Evolutionary conservation across 2,113 vertebrate genomes (phyloP), one percentile per base, ranked within the genome.

Genomic region (Archilochus colubris): DNA sequence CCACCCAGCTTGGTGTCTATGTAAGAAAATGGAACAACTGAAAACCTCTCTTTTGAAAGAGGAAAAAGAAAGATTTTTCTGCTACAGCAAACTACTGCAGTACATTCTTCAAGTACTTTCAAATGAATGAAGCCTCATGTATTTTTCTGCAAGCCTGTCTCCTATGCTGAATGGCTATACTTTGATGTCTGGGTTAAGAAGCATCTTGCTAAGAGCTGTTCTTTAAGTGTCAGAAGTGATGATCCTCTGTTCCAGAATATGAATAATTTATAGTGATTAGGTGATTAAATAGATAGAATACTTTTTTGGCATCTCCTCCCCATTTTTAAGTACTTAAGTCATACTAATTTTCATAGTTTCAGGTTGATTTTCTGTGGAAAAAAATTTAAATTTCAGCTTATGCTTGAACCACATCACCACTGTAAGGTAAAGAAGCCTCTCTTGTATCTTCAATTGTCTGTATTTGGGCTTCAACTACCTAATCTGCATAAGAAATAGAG

Each of bases 1-100:
- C 99, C 99, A 99, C 90, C 99, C 99, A 51, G 99, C 99, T 95
- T 99, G 99, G 92, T 99, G 99, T 93, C 99, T 99, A 69, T 20
- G n/a, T 86, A 86, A 95, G 57, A 94, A 86, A 96, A 94, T 0
- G 7, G 82, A 94, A 96, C 64, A 96, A 70, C 28, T 94, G 75
- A 94, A 63, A 91, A 61, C 19, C 25, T 74, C 66, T 88, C 75
- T 69, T 91, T 50, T 18, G 48, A 86, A 91, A 88, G 14, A 18
- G 19, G 8, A 48, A 90, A 83, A 14, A 50, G 31, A 21, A 57
- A 36, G 0, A 12, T 21, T 85, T 53, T 89, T 44, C 59, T 80
- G 36, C 59, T 72, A 79, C 48, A 91, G 40, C 40, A 46, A 74
- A 27, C 7, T 53, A 57, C 10, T 46, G 51, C 24, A 88, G 23